Conservation (phyloP, 1,140 invertebrate genomes). For the Procambarus virginalis region DNA sequence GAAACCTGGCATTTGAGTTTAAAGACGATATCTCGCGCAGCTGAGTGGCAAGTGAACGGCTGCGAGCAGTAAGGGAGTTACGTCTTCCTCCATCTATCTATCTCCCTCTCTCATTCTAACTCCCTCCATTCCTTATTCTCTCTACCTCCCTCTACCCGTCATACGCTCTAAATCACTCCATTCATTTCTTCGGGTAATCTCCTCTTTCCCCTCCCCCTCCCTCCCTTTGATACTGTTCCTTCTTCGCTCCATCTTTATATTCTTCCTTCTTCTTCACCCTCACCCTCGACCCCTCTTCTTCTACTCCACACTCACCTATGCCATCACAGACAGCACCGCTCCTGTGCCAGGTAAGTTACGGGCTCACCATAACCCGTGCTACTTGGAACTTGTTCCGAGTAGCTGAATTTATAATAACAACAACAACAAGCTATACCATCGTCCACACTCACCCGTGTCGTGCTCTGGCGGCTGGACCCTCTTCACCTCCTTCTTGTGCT, state of each 20-base stretch:
- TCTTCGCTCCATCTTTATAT: neutral
- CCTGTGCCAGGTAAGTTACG: too few species aligned
- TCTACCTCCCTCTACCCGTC: neutral
- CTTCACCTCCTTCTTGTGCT: neutral
- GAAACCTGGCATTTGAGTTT: too few species aligned
- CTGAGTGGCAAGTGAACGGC: too few species aligned
- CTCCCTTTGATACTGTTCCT: neutral
- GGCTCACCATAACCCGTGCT: too few species aligned
- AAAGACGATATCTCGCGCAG: too few species aligned
- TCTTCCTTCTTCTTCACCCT: neutral
- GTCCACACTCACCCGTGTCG: neutral
- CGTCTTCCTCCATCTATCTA: too few species aligned
- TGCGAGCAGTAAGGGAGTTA: too few species aligned
- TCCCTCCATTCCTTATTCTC: neutral
- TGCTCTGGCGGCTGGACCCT: neutral
- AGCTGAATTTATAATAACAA: too few species aligned
- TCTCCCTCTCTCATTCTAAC: too few species aligned
- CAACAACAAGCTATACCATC: neutral
- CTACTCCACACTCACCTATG: neutral
- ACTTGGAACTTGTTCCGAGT: too few species aligned
- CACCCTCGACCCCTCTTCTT: neutral
- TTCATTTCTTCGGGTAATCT: neutral
- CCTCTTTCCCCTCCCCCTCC: too few species aligned
- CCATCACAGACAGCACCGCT: neutral
- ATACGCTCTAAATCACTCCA: neutral